These are phyloP conservation scores for Oreochromis mossambicus DNA, from an alignment of 2,797 vertebrate genomes.

Conservation along the genomic window DNA sequence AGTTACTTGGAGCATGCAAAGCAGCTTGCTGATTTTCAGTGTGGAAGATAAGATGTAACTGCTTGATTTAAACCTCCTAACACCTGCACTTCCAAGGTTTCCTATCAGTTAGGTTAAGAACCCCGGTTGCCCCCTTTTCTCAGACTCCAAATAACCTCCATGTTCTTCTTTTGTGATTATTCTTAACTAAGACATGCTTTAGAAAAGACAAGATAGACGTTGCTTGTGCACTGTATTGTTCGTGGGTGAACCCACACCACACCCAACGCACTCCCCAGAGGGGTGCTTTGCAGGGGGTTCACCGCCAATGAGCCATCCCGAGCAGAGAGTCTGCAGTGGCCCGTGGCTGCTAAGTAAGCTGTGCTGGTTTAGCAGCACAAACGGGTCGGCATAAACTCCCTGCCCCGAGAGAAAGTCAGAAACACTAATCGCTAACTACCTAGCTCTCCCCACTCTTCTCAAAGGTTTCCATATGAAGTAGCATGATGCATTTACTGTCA, in stretches of 20 bases:
- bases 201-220: background rate
- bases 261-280: conserved; percentile 61
- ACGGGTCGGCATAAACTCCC: background rate
- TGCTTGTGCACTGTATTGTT: conserved; percentile 24
- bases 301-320: conserved; percentile 23
- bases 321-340: conserved; percentile 1
- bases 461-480: background rate
- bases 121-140: background rate
- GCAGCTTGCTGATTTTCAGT: background rate
- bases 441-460: background rate
- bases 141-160: background rate
- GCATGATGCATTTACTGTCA: conserved; percentile 22
- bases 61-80: background rate
- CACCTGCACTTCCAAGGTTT: background rate
- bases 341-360: background rate
- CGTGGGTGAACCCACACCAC: conserved; percentile 67
- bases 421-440: background rate
- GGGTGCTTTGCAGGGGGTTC: conserved; percentile 45
- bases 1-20: background rate
- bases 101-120: background rate
- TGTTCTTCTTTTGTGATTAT: background rate
- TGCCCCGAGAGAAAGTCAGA: background rate
- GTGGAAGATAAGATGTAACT: background rate
- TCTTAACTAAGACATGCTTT: background rate
- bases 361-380: conserved; percentile 6